phyloP scores from a whole-genome alignment of 2,113 vertebrate genomes.

The Aphyosemion australe region DNA sequence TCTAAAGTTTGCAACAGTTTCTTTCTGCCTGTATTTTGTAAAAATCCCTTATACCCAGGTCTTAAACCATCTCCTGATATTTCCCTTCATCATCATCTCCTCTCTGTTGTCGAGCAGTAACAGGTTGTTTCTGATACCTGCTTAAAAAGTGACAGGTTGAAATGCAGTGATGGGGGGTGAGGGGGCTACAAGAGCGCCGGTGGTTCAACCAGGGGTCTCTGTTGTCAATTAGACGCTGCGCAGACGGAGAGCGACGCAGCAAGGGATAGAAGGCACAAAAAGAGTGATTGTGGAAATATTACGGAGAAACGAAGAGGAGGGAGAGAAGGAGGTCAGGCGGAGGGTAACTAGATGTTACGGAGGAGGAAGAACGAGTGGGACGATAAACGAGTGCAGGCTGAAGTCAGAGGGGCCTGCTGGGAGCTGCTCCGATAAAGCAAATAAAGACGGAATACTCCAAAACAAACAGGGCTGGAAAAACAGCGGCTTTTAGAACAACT shows the following conservation, averaged over 20 bases:
- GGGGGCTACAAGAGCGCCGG: slow-evolving; percentile 20
- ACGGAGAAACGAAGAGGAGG: slow-evolving; percentile 44
- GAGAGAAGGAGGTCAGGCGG: slow-evolving; percentile 62
- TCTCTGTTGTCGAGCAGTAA: neutral
- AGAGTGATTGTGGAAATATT: slow-evolving; percentile 69
- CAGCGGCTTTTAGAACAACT: slow-evolving; percentile 53
- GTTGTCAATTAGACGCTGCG: slow-evolving; percentile 72
- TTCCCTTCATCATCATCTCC: neutral
- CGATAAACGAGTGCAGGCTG: slow-evolving; percentile 65
- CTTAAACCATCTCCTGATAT: too few relatives aligned
- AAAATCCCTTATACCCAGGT: too few relatives aligned
- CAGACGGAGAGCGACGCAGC: slow-evolving; percentile 56
- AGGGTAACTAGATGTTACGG: slow-evolving; percentile 72
- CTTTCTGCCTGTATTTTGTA: neutral
- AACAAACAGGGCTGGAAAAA: slow-evolving; percentile 63
- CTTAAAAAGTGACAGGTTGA: slow-evolving; percentile 38
- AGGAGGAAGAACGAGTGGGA: slow-evolving; percentile 63
- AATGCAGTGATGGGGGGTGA: slow-evolving; percentile 30
- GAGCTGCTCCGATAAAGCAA: slow-evolving; percentile 66
- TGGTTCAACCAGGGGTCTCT: slow-evolving; percentile 72
- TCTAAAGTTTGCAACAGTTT: neutral
- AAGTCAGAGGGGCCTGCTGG: slow-evolving; percentile 59
- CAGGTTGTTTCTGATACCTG: slow-evolving; percentile 36
- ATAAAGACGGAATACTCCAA: slow-evolving; percentile 70
- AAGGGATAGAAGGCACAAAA: slow-evolving; percentile 50